phyloP scores from a whole-genome alignment of 2,113 vertebrate genomes.

The Scalopus aquaticus region DNA sequence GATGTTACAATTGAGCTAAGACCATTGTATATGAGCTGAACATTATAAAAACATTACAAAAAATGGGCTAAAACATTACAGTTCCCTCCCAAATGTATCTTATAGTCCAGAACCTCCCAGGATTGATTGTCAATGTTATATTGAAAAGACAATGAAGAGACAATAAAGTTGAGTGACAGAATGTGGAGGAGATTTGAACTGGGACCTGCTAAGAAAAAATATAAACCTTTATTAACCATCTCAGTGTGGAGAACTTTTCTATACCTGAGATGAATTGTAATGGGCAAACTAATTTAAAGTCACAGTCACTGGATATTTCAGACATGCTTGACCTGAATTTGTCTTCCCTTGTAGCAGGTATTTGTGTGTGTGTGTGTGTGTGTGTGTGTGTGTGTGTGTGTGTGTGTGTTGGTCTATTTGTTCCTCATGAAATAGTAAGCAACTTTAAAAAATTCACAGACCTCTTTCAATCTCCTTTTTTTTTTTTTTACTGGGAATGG shows the following conservation, averaged over 20 bases:
- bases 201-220: not conserved
- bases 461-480: not conserved
- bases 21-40: too few species aligned
- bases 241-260: not conserved
- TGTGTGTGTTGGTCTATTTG: conserved; percentile 34
- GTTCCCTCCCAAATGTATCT: not conserved
- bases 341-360: not conserved
- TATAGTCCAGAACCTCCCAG: not conserved
- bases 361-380: too few species aligned
- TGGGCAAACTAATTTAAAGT: not conserved
- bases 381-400: too few species aligned
- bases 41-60: not conserved
- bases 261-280: not conserved
- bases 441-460: not conserved
- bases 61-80: not conserved
- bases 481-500: not conserved
- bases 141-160: not conserved
- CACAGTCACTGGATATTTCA: conserved; percentile 11
- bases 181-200: not conserved
- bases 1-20: not conserved
- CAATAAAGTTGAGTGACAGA: not conserved
- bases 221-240: not conserved
- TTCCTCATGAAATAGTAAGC: not conserved
- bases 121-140: not conserved
- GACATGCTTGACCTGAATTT: conserved; percentile 45